Evolutionary conservation across 2,888 invertebrate species (phyloP).

Genomic region (Taphrorychus bicolor): DNA sequence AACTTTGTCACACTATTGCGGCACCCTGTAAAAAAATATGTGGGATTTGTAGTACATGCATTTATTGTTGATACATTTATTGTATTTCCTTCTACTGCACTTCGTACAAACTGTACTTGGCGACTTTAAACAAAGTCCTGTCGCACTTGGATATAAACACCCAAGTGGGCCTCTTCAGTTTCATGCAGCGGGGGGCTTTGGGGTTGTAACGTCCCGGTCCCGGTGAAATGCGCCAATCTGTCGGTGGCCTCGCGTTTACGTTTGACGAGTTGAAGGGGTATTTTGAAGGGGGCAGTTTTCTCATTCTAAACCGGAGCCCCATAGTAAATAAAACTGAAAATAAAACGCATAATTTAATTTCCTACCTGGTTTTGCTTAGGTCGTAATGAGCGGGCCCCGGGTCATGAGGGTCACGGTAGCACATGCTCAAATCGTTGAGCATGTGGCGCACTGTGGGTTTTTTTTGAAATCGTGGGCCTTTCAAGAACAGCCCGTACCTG

Average conservation of each 20-base stretch:
- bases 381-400: constrained; percentile 65
- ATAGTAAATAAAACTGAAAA: too few relatives aligned
- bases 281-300: constrained; percentile 23
- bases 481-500: constrained; percentile 51
- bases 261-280: constrained; percentile 52
- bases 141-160: constrained; percentile 52
- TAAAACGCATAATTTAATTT: too few relatives aligned
- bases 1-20: too few relatives aligned
- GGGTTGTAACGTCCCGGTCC: constrained; percentile 56
- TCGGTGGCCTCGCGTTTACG: constrained; percentile 47
- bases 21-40: too few relatives aligned
- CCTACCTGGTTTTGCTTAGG: constrained; percentile 22
- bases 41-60: too few relatives aligned
- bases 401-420: constrained; percentile 60
- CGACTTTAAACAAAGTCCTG: constrained; percentile 46
- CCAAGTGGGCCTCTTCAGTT: constrained; percentile 48
- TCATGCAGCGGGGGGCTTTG: constrained; percentile 45
- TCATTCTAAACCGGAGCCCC: too few relatives aligned
- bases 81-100: neutral
- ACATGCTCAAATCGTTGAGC: constrained; percentile 62
- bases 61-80: too few relatives aligned
- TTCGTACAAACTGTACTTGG: constrained; percentile 32
- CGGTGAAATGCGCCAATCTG: constrained; percentile 53
- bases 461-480: constrained; percentile 52
- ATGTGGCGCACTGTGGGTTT: constrained; percentile 61